Conservation (phyloP, 2,113 vertebrate genomes). For the Lutjanus erythropterus region DNA sequence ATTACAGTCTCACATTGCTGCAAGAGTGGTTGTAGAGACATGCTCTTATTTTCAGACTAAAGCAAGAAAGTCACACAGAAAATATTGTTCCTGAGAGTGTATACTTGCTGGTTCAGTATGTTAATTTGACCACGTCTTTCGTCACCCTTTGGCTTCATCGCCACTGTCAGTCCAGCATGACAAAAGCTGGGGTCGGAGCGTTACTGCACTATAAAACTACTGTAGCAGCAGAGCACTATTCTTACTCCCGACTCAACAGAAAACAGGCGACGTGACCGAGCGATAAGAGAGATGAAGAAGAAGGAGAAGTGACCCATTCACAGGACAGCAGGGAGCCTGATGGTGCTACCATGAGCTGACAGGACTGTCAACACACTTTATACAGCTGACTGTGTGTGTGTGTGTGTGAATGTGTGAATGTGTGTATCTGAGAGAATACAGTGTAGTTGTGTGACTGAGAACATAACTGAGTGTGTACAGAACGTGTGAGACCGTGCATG, state of each 20-base stretch:
- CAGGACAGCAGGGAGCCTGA: conserved; percentile 75
- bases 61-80: background rate
- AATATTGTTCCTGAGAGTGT: background rate
- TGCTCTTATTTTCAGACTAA: background rate
- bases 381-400: conserved; percentile 38
- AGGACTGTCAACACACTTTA: conserved; percentile 68
- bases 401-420: conserved; percentile 6
- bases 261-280: conserved; percentile 51
- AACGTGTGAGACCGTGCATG: conserved; percentile 13
- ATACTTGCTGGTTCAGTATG: background rate
- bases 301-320: conserved; percentile 75
- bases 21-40: background rate
- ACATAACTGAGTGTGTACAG: background rate
- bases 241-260: conserved; percentile 38
- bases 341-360: conserved; percentile 70
- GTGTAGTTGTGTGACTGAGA: conserved; percentile 17
- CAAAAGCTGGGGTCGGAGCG: background rate
- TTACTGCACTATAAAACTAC: conserved; percentile 6
- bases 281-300: conserved; percentile 61
- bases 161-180: background rate
- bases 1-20: background rate
- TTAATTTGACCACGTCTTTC: background rate
- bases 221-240: conserved; percentile 14
- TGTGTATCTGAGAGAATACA: background rate
- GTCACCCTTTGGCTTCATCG: background rate